A percentile compares a stretch with the other conserved stretches of the same genome.
These are phyloP conservation scores for Ypsolopha sequella DNA, from an alignment of 2,888 invertebrate species.

Conservation along the genomic window DNA sequence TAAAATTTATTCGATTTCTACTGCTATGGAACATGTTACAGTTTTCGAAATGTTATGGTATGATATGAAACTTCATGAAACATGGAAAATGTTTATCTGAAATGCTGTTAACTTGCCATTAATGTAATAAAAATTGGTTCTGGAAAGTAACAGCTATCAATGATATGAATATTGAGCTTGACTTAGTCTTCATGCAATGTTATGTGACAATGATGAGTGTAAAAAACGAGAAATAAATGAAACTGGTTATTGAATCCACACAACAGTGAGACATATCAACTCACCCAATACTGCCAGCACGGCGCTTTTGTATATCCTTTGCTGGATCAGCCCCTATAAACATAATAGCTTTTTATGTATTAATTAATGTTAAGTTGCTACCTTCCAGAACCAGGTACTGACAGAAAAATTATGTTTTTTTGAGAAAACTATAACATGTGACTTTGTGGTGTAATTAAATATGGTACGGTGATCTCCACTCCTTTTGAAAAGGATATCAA, in stretches of 20 bases:
- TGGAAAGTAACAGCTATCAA: slow-evolving; percentile 1
- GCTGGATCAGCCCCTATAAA: slow-evolving; percentile 82
- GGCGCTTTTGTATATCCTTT: slow-evolving; percentile 84
- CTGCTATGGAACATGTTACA: no score
- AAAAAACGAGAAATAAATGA: not conserved
- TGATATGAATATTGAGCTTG: not conserved
- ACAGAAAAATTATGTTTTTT: not conserved
- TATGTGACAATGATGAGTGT: not conserved
- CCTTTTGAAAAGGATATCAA: no score
- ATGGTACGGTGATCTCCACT: no score
- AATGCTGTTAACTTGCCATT: no score
- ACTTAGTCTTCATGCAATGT: not conserved
- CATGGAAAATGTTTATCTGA: no score
- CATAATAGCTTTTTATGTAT: slow-evolving; percentile 9
- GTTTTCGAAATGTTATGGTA: no score
- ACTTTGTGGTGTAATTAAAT: no score
- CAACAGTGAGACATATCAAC: slow-evolving; percentile 28
- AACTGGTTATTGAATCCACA: not conserved
- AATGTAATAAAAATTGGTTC: not conserved
- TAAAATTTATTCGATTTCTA: no score
- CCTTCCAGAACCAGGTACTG: slow-evolving; percentile 2
- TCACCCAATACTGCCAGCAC: slow-evolving; percentile 85
- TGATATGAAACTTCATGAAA: no score
- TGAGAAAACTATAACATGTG: not conserved
- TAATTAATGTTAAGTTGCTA: not conserved